Percentiles rank a stretch among this genome's conserved stretches.
phyloP scores from a whole-genome alignment of 2,797 vertebrate genomes.

The Sphenodon punctatus region DNA sequence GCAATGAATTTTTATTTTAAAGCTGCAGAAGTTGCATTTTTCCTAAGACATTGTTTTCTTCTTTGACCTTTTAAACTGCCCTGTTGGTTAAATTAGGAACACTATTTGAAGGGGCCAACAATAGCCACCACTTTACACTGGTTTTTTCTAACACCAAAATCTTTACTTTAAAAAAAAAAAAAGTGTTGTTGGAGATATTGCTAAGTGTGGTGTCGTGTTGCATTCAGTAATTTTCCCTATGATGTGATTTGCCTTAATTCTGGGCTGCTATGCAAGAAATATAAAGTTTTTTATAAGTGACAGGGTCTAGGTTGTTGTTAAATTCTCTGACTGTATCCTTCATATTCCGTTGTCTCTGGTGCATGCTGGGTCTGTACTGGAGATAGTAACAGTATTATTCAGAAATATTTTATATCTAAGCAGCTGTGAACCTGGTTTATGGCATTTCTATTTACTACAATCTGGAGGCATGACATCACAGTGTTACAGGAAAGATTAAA shows the following conservation, averaged over 20 bases:
- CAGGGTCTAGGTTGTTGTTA: background rate
- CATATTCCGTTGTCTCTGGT: background rate
- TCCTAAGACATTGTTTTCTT: slow-evolving; percentile 59
- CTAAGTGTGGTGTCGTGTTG: no score
- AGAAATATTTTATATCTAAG: background rate
- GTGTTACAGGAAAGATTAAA: background rate
- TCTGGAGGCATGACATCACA: background rate
- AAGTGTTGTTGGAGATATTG: background rate
- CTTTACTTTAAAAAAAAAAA: background rate
- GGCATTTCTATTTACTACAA: background rate
- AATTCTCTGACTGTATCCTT: background rate
- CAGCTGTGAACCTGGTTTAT: background rate
- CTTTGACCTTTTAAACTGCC: slow-evolving; percentile 43
- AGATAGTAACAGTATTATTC: background rate
- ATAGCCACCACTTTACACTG: slow-evolving; percentile 8
- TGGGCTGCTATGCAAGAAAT: no score
- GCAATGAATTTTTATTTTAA: slow-evolving; percentile 36
- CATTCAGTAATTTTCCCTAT: no score
- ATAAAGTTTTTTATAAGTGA: no score
- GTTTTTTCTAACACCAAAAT: slow-evolving; percentile 23
- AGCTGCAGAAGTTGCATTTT: slow-evolving; percentile 31
- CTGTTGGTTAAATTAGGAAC: slow-evolving; percentile 51
- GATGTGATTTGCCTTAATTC: no score
- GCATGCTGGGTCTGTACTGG: background rate
- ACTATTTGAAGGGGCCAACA: slow-evolving; percentile 40